Base-by-base conservation (phyloP, 2,888 invertebrate genomes). In the Tanaodytes sp. region DNA sequence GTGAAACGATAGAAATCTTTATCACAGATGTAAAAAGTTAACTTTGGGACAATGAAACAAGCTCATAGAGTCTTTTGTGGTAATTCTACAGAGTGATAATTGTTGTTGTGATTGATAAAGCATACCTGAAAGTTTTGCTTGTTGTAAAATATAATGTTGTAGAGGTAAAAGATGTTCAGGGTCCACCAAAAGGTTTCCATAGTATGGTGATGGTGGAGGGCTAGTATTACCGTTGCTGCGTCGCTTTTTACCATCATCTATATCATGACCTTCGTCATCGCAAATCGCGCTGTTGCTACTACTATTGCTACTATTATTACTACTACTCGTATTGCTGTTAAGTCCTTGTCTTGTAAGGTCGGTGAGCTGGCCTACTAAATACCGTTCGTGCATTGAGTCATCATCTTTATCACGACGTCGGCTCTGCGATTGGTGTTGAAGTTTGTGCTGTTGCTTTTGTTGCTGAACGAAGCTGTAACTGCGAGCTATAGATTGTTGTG, bases 121-220 rank as follows among this genome's bases (percentile, higher is more conserved):
- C 18, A 18, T 75, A 90, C 91, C 91, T 66, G 91, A 91, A 42
- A 91, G 85, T 79, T 93, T 92, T 0, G 93, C 93, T 85, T 95
- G 95, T 80, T 95, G 94, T 78, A 95, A 88, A 75, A 95, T 92
- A 80, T 95, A 95, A 85, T 95, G 93, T 84, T 95, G 94, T 71
- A 95, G 86, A 8, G 95, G 95, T 79, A 94, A 84, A 71, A 95
- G 86, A 82, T 94, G 94, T 75, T 90, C 89, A 75, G 85, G 80
- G 59, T 86, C 86, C 39, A 86, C 78, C 57, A 84, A 64, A 14
- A 84, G 74, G 65, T 84, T 84, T 15, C 84, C 84, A 40, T 84
- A 84, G 68, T 79, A 84, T 1, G 84, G 83, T 6, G 83, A 82
- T 6, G 84, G 78, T n/a, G 84, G 82, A 15, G 85, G 82, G 75